A percentile compares a stretch with the other conserved stretches of the same genome.
These are phyloP conservation scores for Mormyrus hasselquistii DNA, from an alignment of 2,797 vertebrate species.

Conservation along the genomic window DNA sequence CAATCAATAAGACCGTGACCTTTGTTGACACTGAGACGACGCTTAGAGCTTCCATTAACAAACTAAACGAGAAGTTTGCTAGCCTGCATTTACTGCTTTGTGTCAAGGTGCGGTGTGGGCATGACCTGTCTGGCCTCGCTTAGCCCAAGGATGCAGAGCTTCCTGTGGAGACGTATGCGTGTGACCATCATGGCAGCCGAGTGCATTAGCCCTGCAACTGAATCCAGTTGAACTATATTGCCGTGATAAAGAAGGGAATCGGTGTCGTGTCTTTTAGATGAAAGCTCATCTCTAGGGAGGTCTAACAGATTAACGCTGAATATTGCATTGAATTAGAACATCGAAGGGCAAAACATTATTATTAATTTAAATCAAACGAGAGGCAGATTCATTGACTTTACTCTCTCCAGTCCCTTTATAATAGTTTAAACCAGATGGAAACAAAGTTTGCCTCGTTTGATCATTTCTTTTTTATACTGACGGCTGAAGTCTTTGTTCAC, in stretches of 20 bases:
- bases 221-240: background rate
- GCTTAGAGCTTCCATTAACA: conserved; percentile 40
- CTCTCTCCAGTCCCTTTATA: background rate
- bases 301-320: background rate
- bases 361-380: background rate
- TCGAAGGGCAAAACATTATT: conserved; percentile 3
- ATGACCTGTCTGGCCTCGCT: conserved; percentile 33
- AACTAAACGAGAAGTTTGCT: conserved; percentile 32
- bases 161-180: conserved; percentile 31
- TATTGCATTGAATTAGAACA: background rate
- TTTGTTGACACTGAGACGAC: conserved; percentile 19
- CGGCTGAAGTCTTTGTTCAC: background rate
- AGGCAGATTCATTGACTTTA: background rate
- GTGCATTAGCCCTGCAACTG: conserved; percentile 27
- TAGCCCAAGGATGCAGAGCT: background rate
- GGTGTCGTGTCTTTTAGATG: background rate
- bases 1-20: background rate
- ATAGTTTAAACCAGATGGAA: conserved; percentile 2
- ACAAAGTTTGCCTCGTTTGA: background rate
- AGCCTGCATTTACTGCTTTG: conserved; percentile 26
- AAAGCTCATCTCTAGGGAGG: background rate
- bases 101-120: conserved; percentile 39
- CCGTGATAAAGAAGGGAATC: conserved; percentile 1
- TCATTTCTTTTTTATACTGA: background rate
- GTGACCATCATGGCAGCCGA: conserved; percentile 36